Conservation (phyloP, 2,797 vertebrate species). For the Miichthys miiuy region DNA sequence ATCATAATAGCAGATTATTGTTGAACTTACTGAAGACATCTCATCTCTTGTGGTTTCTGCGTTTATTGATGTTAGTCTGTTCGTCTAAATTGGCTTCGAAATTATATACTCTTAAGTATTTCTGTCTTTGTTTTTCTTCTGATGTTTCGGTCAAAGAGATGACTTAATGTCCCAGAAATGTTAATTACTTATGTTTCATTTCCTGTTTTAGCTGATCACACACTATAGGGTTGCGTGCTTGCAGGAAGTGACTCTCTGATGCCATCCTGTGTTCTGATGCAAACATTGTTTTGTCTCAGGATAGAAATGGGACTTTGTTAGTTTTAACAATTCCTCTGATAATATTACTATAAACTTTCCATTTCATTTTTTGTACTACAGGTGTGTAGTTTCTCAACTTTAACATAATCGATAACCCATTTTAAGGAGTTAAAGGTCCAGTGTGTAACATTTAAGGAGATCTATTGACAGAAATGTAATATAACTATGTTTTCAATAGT, state of each 20-base stretch:
- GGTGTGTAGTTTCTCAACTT: not conserved
- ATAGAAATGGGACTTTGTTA: not conserved
- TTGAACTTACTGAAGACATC: slow-evolving; percentile 56
- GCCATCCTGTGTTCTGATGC: slow-evolving; percentile 33
- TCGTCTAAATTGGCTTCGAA: slow-evolving; percentile 62
- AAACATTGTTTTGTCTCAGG: slow-evolving; percentile 9
- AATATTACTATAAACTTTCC: not conserved
- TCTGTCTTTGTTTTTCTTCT: slow-evolving; percentile 72
- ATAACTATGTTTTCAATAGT: too few species aligned
- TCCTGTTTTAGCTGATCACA: slow-evolving; percentile 67
- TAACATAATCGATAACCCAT: not conserved
- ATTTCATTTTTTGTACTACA: not conserved
- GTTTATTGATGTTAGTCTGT: slow-evolving; percentile 70
- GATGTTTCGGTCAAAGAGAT: slow-evolving; percentile 63
- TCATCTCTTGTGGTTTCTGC: slow-evolving; percentile 69
- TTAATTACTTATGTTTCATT: slow-evolving; percentile 76
- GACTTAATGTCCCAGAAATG: slow-evolving; percentile 73
- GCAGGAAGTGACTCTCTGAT: slow-evolving; percentile 40
- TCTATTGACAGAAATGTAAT: too few species aligned
- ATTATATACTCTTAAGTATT: slow-evolving; percentile 71
- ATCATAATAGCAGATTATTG: slow-evolving; percentile 56
- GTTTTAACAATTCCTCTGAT: not conserved
- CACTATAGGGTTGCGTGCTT: slow-evolving; percentile 26
- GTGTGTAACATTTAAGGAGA: too few species aligned
- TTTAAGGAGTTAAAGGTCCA: not conserved